Percentiles rank a stretch among this genome's conserved stretches.
Conservation (phyloP, 2,797 vertebrate species). For the Leucoraja ocellata region DNA sequence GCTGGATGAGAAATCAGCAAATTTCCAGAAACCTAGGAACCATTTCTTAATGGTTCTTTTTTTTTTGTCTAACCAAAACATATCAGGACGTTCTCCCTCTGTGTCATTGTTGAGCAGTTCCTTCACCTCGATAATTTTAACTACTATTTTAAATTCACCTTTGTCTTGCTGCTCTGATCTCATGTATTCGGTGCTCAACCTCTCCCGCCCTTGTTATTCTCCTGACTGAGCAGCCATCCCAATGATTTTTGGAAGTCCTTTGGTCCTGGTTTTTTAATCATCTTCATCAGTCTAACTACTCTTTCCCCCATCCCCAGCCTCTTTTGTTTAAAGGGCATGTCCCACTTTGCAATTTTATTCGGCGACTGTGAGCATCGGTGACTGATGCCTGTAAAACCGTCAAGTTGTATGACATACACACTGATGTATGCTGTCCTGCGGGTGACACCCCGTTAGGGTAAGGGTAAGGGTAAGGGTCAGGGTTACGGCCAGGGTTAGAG, state of each 20-base stretch:
- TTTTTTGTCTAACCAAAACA: neutral
- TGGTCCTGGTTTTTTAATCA: neutral
- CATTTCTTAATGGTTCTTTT: neutral
- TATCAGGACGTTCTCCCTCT: neutral
- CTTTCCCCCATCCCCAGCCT: neutral
- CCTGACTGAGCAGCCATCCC: neutral
- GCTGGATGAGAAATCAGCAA: neutral
- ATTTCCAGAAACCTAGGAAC: neutral
- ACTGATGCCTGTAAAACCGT: no score
- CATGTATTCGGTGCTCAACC: neutral
- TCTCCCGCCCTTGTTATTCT: neutral
- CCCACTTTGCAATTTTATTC: no score
- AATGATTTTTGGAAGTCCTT: neutral
- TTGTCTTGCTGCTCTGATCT: neutral
- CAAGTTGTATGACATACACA: no score
- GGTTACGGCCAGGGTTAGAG: no score
- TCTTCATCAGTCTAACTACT: neutral
- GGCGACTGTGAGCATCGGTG: no score
- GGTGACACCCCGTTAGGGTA: no score
- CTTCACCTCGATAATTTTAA: neutral
- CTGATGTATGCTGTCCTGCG: no score
- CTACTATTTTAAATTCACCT: neutral
- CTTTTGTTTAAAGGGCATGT: neutral
- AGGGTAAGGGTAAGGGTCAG: no score
- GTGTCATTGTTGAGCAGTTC: neutral